Evolutionary conservation across 1,140 invertebrate genomes (phyloP), one percentile per base, ranked within the genome.

Genomic region (Drosophila trapezifrons): DNA sequence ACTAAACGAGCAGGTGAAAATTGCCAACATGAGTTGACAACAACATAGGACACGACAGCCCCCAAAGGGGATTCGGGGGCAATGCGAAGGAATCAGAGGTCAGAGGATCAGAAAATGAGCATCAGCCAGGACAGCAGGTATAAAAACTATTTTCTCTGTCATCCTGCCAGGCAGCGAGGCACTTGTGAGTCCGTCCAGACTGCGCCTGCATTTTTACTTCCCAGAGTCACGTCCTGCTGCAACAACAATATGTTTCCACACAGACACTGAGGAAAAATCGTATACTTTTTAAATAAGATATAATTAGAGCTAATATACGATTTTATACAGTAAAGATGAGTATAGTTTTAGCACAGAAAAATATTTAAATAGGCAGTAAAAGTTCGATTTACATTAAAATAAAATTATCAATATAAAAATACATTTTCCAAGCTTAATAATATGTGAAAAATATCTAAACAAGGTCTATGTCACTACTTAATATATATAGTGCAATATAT

Each of bases 1-100:
- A 51, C 64, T 55, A 69, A 70, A 69, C 49, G 80, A 77, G 58
- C 67, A 86, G 83, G 83, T 87, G 84, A 87, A 87, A 87, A 87
- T 87, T 87, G 79, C 71, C 79, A 89, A 89, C 83, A 89, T 87
- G 84, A 86, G 84, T 86, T 86, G 83, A 87, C 83, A 87, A 87
- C 76, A 69, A 37, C 51, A 54, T 37, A 22, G 32, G 45, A 57
- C 22, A 59, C n/a, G 42, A 49, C n/a, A 54, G 38, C 32, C 18
- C 25, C 22, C 20, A 45, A 22, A 42, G 57, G 38, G 29, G 17
- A 17, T 37, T 54, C 4, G 37, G n/a, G 22, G 62, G 13, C 9
- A 55, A 51, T 29, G 27, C 2, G 22, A 5, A 22, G 27, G 27
- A 0, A 20, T 54, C 32, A 37, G 18, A 59, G 76, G 77, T 75